phyloP scores from a whole-genome alignment of 2,888 invertebrate genomes.

The Caenorhabditis sp. region DNA sequence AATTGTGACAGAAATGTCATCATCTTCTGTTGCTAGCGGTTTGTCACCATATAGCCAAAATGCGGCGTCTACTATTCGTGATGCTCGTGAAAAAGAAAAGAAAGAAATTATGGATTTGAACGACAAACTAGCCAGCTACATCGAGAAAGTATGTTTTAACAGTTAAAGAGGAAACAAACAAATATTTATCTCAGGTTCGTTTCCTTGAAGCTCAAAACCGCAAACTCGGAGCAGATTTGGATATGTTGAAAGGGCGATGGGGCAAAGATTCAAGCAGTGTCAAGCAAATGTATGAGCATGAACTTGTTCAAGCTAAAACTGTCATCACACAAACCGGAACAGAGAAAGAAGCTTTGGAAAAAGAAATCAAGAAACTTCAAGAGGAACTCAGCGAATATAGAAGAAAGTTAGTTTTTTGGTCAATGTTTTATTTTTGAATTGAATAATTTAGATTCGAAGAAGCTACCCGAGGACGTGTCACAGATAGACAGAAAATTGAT shows the following conservation, averaged over 20 bases:
- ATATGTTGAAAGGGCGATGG: conserved; percentile 64
- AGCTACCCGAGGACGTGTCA: conserved; percentile 59
- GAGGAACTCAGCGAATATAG: conserved; percentile 54
- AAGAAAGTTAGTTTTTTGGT: conserved; percentile 47
- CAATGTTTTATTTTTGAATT: neutral
- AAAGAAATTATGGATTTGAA: conserved; percentile 75
- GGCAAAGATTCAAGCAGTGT: conserved; percentile 68
- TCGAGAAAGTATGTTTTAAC: conserved; percentile 71
- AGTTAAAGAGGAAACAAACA: conserved; percentile 19
- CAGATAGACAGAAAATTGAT: conserved; percentile 72
- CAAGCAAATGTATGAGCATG: conserved; percentile 57
- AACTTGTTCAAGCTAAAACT: conserved; percentile 57
- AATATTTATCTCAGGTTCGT: conserved; percentile 52
- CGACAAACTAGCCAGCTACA: conserved; percentile 74
- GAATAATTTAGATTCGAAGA: conserved; percentile 66
- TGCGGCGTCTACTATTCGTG: conserved; percentile 72
- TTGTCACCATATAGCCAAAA: conserved; percentile 55
- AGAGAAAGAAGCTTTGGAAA: conserved; percentile 47
- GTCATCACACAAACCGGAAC: conserved; percentile 50
- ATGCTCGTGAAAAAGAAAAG: conserved; percentile 73
- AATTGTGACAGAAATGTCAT: conserved; percentile 67
- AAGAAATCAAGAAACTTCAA: conserved; percentile 54
- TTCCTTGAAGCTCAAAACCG: conserved; percentile 72
- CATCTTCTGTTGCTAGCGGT: conserved; percentile 41
- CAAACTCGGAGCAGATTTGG: conserved; percentile 69